phyloP scores from a whole-genome alignment of 2,797 vertebrate genomes.

The Serranus cabrilla region DNA sequence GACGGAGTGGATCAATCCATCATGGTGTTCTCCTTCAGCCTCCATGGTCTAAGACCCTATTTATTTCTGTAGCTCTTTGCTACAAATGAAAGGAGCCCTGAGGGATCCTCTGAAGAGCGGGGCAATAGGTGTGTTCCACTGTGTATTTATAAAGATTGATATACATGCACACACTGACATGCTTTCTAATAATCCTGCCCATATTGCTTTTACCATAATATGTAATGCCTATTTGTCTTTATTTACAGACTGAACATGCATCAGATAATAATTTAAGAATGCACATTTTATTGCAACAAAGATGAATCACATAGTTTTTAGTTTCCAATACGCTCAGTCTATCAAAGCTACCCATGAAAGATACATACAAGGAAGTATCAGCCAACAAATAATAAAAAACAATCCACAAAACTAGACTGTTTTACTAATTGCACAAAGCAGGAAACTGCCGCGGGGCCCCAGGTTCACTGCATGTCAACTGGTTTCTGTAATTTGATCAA shows the following conservation, averaged over 20 bases:
- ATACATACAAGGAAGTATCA: not conserved
- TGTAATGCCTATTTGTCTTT: not conserved
- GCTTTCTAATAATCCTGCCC: not conserved
- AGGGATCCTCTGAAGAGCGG: constrained; percentile 33
- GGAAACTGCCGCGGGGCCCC: not conserved
- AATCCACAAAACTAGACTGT: not conserved
- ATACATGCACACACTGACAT: constrained; percentile 28
- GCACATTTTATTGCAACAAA: not conserved
- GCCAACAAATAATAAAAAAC: not conserved
- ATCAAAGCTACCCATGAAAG: not conserved
- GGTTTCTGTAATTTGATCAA: constrained; percentile 1
- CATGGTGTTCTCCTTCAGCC: constrained; percentile 66
- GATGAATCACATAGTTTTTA: not conserved
- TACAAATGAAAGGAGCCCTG: constrained; percentile 39
- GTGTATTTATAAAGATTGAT: constrained; percentile 37
- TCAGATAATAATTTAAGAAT: not conserved
- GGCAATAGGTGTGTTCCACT: constrained; percentile 22
- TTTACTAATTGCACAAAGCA: not conserved
- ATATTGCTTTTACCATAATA: not conserved
- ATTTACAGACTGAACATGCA: not conserved
- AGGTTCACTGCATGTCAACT: not conserved
- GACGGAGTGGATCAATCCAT: constrained; percentile 84
- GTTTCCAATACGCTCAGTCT: not conserved
- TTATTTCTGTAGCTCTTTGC: constrained; percentile 67
- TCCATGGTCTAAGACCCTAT: constrained; percentile 68